phyloP scores from a whole-genome alignment of 1,140 invertebrate genomes.

The Caenorhabditis remanei region DNA sequence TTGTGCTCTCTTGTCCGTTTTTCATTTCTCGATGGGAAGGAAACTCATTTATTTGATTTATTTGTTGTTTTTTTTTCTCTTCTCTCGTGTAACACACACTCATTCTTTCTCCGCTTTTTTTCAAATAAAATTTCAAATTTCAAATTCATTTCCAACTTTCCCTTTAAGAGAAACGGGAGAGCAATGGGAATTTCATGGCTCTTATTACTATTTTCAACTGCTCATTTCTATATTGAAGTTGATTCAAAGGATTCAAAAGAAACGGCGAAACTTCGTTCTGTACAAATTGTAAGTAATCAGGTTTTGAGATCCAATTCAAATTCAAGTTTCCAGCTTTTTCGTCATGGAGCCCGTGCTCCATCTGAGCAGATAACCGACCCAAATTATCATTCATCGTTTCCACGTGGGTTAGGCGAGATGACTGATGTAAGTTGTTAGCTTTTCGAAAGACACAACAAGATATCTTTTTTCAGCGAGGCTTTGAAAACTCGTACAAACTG shows the following conservation, averaged over 20 bases:
- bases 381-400: neutral
- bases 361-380: neutral
- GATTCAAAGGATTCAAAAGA: no score
- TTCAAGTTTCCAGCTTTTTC: constrained; percentile 10
- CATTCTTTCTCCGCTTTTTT: neutral
- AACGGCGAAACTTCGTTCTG: neutral
- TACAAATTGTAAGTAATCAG: neutral
- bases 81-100: neutral
- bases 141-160: neutral
- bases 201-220: neutral
- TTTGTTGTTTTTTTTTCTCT: no score
- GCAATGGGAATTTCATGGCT: neutral
- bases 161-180: neutral
- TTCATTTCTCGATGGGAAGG: no score
- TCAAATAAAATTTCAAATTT: neutral
- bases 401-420: constrained; percentile 13
- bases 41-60: no score
- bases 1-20: no score
- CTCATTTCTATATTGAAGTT: neutral
- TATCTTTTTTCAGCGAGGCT: neutral
- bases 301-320: neutral
- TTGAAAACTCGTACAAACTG: neutral
- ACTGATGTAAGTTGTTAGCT: constrained; percentile 12
- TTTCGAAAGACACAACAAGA: neutral
- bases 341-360: constrained; percentile 44